Conservation (phyloP, 1,140 invertebrate genomes). For the Elymnias hypermnestra region DNA sequence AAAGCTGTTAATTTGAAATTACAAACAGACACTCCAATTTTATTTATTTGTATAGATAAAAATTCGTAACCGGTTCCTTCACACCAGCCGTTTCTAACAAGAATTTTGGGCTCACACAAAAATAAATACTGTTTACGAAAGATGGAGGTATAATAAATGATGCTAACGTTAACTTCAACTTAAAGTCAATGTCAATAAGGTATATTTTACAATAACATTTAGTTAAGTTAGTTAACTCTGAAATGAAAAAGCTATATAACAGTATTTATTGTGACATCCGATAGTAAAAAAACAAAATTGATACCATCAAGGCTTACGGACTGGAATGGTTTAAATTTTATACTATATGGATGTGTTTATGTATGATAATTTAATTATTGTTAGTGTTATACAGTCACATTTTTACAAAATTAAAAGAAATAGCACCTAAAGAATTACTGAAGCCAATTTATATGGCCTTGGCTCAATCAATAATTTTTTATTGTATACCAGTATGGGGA, state of each 20-base stretch:
- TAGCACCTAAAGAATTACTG: too few species aligned
- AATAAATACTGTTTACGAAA: conserved; percentile 73
- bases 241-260: conserved; percentile 59
- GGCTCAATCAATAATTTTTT: too few species aligned
- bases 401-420: neutral
- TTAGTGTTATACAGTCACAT: neutral
- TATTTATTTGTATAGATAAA: too few species aligned
- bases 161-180: conserved; percentile 39
- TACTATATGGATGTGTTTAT: neutral
- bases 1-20: too few species aligned
- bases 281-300: conserved; percentile 71
- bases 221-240: conserved; percentile 40
- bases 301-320: conserved; percentile 56
- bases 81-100: conserved; percentile 66
- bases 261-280: conserved; percentile 71
- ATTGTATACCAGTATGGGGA: too few species aligned
- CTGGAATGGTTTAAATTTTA: conserved; percentile 47
- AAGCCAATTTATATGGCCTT: too few species aligned
- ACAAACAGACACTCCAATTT: too few species aligned
- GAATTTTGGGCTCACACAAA: conserved; percentile 69
- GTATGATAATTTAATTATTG: conserved; percentile 6
- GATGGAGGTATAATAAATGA: conserved; percentile 53
- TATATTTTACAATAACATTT: conserved; percentile 41
- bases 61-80: conserved; percentile 60
- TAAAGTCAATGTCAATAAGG: conserved; percentile 42